phyloP scores from a whole-genome alignment of 2,797 vertebrate genomes.

The Chiroxiphia lanceolata region DNA sequence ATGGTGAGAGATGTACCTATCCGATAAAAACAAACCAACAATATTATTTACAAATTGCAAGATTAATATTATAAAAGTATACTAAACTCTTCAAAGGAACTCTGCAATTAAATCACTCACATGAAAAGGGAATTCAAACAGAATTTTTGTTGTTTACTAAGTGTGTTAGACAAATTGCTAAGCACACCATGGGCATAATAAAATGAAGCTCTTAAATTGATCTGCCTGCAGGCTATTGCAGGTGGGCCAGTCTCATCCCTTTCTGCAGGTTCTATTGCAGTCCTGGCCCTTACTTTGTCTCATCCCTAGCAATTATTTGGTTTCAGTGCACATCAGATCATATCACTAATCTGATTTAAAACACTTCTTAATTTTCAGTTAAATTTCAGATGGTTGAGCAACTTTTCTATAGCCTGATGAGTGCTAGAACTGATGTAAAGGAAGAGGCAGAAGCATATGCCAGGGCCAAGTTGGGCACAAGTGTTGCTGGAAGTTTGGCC shows the following conservation, averaged over 20 bases:
- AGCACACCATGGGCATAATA: neutral
- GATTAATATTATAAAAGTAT: neutral
- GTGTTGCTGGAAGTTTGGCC: neutral
- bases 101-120: neutral
- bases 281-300: neutral
- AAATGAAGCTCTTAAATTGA: neutral
- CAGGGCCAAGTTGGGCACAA: neutral
- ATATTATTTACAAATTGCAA: neutral
- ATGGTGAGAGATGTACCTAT: neutral
- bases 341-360: neutral
- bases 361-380: neutral
- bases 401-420: neutral
- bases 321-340: neutral
- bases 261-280: neutral
- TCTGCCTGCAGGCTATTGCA: neutral
- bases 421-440: neutral
- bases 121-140: neutral
- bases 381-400: neutral
- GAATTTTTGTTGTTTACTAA: neutral
- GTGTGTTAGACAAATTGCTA: neutral
- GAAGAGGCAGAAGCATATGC: neutral
- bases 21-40: neutral
- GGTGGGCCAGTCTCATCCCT: neutral
- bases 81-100: neutral
- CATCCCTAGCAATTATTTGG: neutral